Evolutionary conservation across 1,140 invertebrate genomes (phyloP), one percentile per base, ranked within the genome.

Genomic region (Coenobita brevimanus): DNA sequence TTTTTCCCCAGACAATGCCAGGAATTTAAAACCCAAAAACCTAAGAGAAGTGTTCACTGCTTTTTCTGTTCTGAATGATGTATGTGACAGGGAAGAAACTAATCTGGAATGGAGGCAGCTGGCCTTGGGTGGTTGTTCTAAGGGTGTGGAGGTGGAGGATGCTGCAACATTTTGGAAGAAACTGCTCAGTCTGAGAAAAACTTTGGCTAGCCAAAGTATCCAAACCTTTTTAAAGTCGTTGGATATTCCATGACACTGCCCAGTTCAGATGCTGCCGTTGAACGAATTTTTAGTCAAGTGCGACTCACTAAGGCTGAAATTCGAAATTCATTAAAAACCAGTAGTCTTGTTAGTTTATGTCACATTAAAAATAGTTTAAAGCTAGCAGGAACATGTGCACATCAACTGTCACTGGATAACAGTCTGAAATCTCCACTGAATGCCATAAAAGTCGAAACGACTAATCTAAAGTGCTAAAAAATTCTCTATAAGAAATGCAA

Each of bases 381-480:
- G n/a, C 54, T 57, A 57, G 54, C 54, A 57, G 54, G 54, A 57
- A 57, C n/a, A 57, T 57, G 10, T 57, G 54, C n/a, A n/a, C 54
- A 57, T 57, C 54, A 57, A 10, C 54, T 57, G 54, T 57, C 54
- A 57, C 54, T 13, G 54, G 54, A 13, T 57, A n/a, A 57, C 54
- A 57, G n/a, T 57, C 54, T 57, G 54, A 57, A n/a, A n/a, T 57
- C 54, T 57, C 54, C 54, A 10, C 54, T 57, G 13, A 57, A 57
- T 57, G n/a, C 54, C 54, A 57, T 57, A 13, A 57, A n/a, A 57
- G n/a, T 57, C n/a, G 54, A 57, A n/a, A 10, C 54, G 54, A 57
- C 54, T 57, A n/a, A 57, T 57, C n/a, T n/a, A n/a, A 57, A 57
- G 54, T 57, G 54, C 54, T 57, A 57, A 57, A 57, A 57, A 57